These are phyloP conservation scores for Motacilla alba DNA, from an alignment of 2,113 vertebrate genomes.

Conservation along the genomic window DNA sequence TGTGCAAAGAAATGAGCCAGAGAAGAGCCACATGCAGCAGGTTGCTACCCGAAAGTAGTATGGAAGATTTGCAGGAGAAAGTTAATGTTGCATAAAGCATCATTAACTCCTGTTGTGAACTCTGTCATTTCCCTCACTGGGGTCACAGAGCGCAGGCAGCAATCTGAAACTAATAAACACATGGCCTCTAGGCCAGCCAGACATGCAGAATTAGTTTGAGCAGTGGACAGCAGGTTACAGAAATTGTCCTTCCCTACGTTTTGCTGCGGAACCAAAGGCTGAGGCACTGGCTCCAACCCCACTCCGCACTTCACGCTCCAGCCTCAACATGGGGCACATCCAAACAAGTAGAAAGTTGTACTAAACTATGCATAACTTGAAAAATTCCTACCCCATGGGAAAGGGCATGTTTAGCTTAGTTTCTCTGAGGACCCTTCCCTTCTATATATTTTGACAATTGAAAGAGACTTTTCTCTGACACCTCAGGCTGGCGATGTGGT, in stretches of 20 bases:
- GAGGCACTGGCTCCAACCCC: neutral
- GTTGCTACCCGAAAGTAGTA: neutral
- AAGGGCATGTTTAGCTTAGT: neutral
- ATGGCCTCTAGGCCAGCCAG: neutral
- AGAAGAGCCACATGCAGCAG: neutral
- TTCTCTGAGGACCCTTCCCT: neutral
- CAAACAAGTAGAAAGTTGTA: neutral
- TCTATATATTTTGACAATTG: conserved; percentile 45
- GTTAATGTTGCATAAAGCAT: conserved; percentile 17
- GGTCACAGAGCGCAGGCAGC: neutral
- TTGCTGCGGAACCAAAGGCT: neutral
- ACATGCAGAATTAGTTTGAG: neutral
- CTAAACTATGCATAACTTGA: neutral
- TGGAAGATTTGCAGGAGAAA: neutral
- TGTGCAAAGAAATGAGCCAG: conserved; percentile 1
- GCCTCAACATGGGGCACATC: neutral
- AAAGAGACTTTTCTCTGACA: conserved; percentile 40
- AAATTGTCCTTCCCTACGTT: neutral
- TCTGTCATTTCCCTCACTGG: neutral
- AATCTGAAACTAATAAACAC: neutral
- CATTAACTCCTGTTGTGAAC: conserved; percentile 23
- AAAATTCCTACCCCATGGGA: neutral
- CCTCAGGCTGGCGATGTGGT: neutral
- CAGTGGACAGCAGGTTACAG: neutral
- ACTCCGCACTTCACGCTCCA: neutral